Conservation (phyloP, 2,888 invertebrate genomes). For the Plebejus anna region DNA sequence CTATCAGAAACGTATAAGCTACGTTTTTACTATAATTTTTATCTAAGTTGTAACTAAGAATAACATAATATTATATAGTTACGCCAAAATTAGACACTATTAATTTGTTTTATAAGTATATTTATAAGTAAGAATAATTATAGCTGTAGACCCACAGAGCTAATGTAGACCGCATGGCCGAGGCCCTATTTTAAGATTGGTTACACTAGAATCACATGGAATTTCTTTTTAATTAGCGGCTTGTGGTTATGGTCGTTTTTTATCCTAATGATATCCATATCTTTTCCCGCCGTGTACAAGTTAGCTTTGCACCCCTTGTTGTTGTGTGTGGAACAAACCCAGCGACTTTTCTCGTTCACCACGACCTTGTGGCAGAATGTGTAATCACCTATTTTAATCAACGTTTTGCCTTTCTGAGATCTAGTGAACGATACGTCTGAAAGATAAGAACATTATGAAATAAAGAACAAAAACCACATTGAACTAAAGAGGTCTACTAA, state of each 20-base stretch:
- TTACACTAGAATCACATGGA: background rate
- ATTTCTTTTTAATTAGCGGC: background rate
- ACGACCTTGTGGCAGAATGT: conserved; percentile 41
- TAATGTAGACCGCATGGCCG: no score
- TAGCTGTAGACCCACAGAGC: no score
- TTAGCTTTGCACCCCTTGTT: conserved; percentile 37
- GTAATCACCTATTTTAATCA: conserved; percentile 40
- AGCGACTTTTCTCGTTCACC: conserved; percentile 23
- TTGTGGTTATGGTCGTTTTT: background rate
- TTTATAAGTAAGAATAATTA: no score
- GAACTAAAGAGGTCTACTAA: background rate
- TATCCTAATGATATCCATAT: background rate
- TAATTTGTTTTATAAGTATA: no score
- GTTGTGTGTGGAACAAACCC: conserved; percentile 43
- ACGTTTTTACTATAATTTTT: background rate
- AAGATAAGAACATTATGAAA: background rate
- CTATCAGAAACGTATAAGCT: background rate
- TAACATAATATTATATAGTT: no score
- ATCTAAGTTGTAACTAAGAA: no score
- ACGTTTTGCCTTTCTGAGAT: conserved; percentile 37
- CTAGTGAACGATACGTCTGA: background rate
- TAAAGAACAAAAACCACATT: background rate
- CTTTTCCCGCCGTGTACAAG: background rate
- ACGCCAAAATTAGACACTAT: no score
- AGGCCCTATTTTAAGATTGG: background rate